Conservation (phyloP, 2,888 invertebrate species). For the Lochmaea crataegi region DNA sequence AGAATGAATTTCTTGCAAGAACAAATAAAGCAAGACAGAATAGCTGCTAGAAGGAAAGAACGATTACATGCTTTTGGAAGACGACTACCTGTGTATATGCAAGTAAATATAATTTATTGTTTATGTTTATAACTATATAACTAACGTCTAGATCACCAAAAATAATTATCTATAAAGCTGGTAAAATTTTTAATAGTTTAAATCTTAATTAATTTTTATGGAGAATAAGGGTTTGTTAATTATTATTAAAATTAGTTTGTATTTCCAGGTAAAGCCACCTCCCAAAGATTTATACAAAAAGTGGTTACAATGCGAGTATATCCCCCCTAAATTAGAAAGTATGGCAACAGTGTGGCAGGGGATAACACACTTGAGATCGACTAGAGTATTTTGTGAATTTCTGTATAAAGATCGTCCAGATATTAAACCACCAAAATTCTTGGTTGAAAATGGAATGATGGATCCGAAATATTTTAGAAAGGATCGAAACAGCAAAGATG, state of each 20-base stretch:
- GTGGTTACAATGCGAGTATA: conserved; percentile 70
- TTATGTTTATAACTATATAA: too few species aligned
- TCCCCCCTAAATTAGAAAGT: conserved; percentile 70
- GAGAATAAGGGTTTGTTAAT: neutral
- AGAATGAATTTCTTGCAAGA: conserved; percentile 41
- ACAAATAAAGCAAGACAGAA: conserved; percentile 45
- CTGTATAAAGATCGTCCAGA: conserved; percentile 70
- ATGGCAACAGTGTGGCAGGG: conserved; percentile 75
- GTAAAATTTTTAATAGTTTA: too few species aligned
- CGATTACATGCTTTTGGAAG: conserved; percentile 45
- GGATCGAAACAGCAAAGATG: neutral
- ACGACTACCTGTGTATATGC: conserved; percentile 47
- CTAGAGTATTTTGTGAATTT: conserved; percentile 68
- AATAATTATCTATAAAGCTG: too few species aligned
- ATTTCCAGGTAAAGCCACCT: conserved; percentile 46
- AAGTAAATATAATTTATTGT: conserved; percentile 14
- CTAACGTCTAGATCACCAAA: too few species aligned
- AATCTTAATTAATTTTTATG: too few species aligned
- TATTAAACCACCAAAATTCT: conserved; percentile 68
- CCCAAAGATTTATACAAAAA: conserved; percentile 66
- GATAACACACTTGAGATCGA: conserved; percentile 72
- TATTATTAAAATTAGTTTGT: neutral
- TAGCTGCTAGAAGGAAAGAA: conserved; percentile 41
- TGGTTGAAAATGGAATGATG: conserved; percentile 69
- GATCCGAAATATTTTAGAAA: conserved; percentile 46